Percentiles rank a stretch among this genome's conserved stretches.
Evolutionary conservation across 2,888 invertebrate species (phyloP).

Genomic region (Octonoba sinensis): DNA sequence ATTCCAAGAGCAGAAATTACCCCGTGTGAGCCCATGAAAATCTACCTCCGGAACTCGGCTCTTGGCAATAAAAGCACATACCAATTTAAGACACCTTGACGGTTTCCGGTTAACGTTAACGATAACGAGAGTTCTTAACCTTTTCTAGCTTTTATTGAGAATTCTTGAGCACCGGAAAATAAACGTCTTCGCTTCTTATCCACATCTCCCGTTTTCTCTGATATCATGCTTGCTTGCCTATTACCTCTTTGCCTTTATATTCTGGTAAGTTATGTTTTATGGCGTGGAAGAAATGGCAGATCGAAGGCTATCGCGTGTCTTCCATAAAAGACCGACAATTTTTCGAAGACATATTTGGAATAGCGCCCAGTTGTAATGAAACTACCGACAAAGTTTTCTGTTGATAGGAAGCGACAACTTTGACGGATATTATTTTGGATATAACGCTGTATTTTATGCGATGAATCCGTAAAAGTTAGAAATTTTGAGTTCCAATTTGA

Average conservation of each 20-base stretch:
- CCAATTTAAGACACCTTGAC: slow-evolving; percentile 38
- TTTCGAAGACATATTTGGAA: not conserved
- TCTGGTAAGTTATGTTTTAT: slow-evolving; percentile 46
- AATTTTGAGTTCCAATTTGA: too few relatives aligned
- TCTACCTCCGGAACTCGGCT: not conserved
- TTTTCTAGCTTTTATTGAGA: slow-evolving; percentile 21
- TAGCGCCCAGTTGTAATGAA: slow-evolving; percentile 25
- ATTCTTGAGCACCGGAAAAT: slow-evolving; percentile 16
- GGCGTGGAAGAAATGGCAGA: not conserved
- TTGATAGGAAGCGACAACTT: slow-evolving; percentile 17
- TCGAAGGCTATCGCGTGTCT: too few relatives aligned
- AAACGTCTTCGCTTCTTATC: slow-evolving; percentile 9
- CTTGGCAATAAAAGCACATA: slow-evolving; percentile 30
- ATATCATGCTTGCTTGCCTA: slow-evolving; percentile 6
- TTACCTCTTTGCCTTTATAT: slow-evolving; percentile 32
- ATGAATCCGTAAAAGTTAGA: too few relatives aligned
- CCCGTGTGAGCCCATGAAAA: too few relatives aligned
- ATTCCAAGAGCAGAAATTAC: too few relatives aligned
- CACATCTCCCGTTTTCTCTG: not conserved
- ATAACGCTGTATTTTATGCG: too few relatives aligned
- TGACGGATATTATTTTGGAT: slow-evolving; percentile 7
- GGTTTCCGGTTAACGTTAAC: slow-evolving; percentile 22
- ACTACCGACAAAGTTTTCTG: slow-evolving; percentile 15
- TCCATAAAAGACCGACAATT: too few relatives aligned
- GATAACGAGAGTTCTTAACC: slow-evolving; percentile 24